Conservation (phyloP, 2,888 invertebrate genomes). For the Flexamia atlantica region DNA sequence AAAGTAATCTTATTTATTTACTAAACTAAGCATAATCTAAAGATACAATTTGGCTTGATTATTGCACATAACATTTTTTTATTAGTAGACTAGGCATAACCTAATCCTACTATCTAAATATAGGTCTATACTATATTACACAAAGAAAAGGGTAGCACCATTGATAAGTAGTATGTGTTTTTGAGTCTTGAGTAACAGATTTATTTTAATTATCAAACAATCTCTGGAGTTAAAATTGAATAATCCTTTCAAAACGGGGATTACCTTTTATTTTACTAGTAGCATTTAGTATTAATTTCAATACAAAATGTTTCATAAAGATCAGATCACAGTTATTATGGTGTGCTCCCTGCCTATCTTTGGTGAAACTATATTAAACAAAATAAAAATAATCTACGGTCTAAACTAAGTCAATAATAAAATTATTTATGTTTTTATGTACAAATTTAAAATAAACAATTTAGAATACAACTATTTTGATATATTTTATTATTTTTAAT, state of each 20-base stretch:
- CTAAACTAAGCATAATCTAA: background rate
- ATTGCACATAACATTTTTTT: slow-evolving; percentile 1
- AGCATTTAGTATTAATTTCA: too few relatives aligned
- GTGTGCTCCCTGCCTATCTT: slow-evolving; percentile 12
- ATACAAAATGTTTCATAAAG: too few relatives aligned
- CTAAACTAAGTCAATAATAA: background rate
- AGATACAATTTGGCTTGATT: slow-evolving; percentile 26
- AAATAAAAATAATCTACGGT: background rate
- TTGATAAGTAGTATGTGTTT: too few relatives aligned
- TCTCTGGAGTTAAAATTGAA: too few relatives aligned
- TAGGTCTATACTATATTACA: slow-evolving; percentile 10
- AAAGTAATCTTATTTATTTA: background rate
- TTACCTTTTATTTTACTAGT: too few relatives aligned
- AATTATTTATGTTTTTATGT: too few relatives aligned
- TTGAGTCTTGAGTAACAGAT: too few relatives aligned
- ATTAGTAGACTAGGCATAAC: slow-evolving; percentile 14
- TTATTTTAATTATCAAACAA: too few relatives aligned
- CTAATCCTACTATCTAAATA: background rate
- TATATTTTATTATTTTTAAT: too few relatives aligned
- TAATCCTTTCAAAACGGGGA: too few relatives aligned
- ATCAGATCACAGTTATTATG: background rate
- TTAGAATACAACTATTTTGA: too few relatives aligned
- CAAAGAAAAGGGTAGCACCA: slow-evolving; percentile 27
- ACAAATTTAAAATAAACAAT: too few relatives aligned
- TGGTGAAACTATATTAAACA: slow-evolving; percentile 1